Base-by-base conservation (phyloP, 2,797 vertebrate genomes). In the Oreortyx pictus region DNA sequence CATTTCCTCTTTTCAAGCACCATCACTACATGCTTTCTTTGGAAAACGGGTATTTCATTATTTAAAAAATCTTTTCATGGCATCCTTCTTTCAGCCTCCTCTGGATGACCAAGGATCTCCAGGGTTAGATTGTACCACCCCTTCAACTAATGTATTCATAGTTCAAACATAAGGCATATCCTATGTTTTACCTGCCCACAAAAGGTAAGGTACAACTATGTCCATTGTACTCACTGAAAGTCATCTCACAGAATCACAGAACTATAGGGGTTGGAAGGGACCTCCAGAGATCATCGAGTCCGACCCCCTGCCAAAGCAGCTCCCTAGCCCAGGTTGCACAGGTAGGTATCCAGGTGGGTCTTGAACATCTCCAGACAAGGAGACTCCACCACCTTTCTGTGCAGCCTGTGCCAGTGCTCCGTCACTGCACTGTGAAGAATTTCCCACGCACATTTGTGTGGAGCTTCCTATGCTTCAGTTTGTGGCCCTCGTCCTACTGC, bases 41-140 rank as follows among this genome's bases (percentile, higher is more conserved):
- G 9, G 57, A 86, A 54, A 57, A 37, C 11, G 12, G 23, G 14
- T 68, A n/a, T 11, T 54, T 86, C 12, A 61, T 18, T 2, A 8
- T 62, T 83, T 81, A 12, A 35, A n/a, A 50, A 31, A 52, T 47
- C 16, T 75, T 89, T 68, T 56, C 39, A 67, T 6, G 49, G 11
- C 7, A 70, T 60, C 25, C 9, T 27, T 3, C 27, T 39, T 57
- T 66, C 39, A 57, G 3, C 56, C 11, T 2, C 44, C 20, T 60
- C n/a, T 41, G 31, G 33, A 44, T 74, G n/a, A 64, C 23, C 17
- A 54, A 29, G 24, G 41, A 39, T 67, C 75, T 6, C 35, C 25
- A 43, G 59, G 17, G 25, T 65, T 67, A 1, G 0, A 8, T 43
- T 16, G 39, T 37, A 33, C 19, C 43, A 37, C 7, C 14, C 4